phyloP scores from a whole-genome alignment of 2,113 vertebrate species.

The Pelvicachromis taeniatus region DNA sequence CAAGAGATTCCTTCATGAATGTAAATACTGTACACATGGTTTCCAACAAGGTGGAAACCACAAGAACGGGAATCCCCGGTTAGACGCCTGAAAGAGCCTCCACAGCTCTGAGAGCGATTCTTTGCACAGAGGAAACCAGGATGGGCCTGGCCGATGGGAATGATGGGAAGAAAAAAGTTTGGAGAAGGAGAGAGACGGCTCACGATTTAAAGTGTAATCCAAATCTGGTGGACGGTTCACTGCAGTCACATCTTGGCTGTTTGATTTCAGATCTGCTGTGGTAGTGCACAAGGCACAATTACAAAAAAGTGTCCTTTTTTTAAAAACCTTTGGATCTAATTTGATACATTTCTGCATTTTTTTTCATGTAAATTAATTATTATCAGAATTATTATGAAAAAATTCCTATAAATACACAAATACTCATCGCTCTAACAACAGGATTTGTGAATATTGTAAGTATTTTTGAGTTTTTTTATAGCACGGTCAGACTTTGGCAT shows the following conservation, averaged over 20 bases:
- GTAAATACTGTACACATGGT: not conserved
- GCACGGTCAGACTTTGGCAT: not conserved
- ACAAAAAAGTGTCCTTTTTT: not conserved
- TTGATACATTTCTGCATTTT: not conserved
- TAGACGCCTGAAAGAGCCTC: not conserved
- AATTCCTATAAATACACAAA: not conserved
- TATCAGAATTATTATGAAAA: not conserved
- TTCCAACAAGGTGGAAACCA: not conserved
- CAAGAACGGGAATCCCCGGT: fast-evolving
- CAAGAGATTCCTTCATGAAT: not conserved
- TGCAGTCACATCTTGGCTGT: not conserved
- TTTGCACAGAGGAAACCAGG: not conserved
- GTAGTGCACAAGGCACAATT: not conserved
- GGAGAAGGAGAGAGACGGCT: not conserved
- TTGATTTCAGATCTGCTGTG: not conserved
- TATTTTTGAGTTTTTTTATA: not conserved
- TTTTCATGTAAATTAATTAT: not conserved
- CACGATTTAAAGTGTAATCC: not conserved
- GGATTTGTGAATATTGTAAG: not conserved
- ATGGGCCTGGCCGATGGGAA: not conserved
- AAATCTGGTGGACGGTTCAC: not conserved
- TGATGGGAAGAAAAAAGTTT: not conserved
- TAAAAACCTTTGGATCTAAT: not conserved
- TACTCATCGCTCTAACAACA: not conserved
- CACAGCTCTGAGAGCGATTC: not conserved